Conservation (phyloP, 2,797 vertebrate species). For the Chelonia mydas region DNA sequence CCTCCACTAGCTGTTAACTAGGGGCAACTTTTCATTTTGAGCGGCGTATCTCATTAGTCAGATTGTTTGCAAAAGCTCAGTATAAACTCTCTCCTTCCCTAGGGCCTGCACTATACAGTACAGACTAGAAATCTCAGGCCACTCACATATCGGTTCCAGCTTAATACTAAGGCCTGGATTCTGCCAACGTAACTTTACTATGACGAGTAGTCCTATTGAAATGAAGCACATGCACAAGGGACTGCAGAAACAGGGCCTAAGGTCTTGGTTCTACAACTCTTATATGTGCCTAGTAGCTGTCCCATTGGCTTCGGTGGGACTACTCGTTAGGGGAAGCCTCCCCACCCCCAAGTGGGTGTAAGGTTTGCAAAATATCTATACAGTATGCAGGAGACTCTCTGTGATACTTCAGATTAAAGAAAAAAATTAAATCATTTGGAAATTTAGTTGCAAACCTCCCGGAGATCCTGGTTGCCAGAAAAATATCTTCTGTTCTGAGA, state of each 20-base stretch:
- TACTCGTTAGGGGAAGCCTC: too few relatives aligned
- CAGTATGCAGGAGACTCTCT: background rate
- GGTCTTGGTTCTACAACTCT: background rate
- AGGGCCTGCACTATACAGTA: background rate
- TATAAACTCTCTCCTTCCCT: constrained; percentile 22
- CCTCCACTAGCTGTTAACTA: background rate
- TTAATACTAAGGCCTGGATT: background rate
- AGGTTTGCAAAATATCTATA: background rate
- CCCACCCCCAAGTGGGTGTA: background rate
- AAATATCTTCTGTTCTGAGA: background rate
- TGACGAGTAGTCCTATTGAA: background rate
- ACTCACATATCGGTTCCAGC: background rate
- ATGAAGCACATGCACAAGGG: background rate
- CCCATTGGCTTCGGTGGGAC: background rate
- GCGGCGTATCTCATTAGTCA: constrained; percentile 64
- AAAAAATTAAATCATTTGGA: background rate
- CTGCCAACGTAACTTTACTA: background rate
- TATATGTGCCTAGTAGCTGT: background rate
- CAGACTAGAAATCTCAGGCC: background rate
- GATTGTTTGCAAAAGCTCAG: background rate
- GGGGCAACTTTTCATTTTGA: constrained; percentile 53
- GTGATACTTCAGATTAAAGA: background rate
- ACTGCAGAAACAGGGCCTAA: background rate
- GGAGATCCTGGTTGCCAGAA: background rate
- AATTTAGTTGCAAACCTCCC: background rate